A percentile compares a stretch with the other conserved stretches of the same genome.
These are phyloP conservation scores for Epinephelus lanceolatus DNA, from an alignment of 2,113 vertebrate genomes.

Conservation along the genomic window DNA sequence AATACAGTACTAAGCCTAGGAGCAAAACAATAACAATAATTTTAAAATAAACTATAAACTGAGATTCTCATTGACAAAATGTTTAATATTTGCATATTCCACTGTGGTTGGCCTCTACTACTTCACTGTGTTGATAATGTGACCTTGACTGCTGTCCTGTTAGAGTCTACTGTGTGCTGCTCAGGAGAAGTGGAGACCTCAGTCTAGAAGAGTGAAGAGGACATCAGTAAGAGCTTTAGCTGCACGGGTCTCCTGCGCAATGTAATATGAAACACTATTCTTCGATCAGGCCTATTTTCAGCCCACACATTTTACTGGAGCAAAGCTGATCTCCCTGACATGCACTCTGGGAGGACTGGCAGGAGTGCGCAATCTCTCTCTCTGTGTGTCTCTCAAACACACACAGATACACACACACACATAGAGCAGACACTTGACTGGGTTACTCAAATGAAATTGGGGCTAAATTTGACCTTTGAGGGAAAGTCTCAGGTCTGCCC, in stretches of 20 bases:
- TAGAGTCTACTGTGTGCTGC: conserved; percentile 38
- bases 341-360: conserved; percentile 65
- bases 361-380: background rate
- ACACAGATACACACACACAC: conserved; percentile 30
- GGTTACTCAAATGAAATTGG: conserved; percentile 62
- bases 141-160: conserved; percentile 62
- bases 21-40: background rate
- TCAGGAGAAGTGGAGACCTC: conserved; percentile 59
- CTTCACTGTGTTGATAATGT: conserved; percentile 30
- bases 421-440: conserved; percentile 48
- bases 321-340: conserved; percentile 76
- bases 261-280: conserved; percentile 79
- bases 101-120: background rate
- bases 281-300: conserved; percentile 82
- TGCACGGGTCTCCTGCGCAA: conserved; percentile 70
- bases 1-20: background rate
- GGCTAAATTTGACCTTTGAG: conserved; percentile 70
- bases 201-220: conserved; percentile 63
- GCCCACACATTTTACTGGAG: conserved; percentile 73
- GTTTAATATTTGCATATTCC: background rate
- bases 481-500: conserved; percentile 55
- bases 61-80: background rate
- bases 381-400: background rate
- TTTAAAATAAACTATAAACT: background rate
- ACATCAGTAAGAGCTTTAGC: conserved; percentile 63